phyloP scores from a whole-genome alignment of 2,113 vertebrate species.

The Chloebia gouldiae region DNA sequence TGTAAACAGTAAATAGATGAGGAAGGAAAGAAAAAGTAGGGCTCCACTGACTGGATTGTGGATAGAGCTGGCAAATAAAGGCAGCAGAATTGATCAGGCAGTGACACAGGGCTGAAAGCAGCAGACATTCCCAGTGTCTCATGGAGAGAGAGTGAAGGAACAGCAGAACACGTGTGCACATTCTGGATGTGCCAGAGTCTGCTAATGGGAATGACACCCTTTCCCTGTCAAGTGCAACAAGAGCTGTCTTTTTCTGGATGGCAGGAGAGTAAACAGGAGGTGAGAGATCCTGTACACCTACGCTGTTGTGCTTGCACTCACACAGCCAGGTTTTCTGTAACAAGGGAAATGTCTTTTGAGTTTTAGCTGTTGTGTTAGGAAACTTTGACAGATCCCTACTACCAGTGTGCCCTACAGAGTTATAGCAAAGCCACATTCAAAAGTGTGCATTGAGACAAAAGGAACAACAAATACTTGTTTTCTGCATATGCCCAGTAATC shows the following conservation, averaged over 20 bases:
- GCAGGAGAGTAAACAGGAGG: background rate
- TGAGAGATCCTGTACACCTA: background rate
- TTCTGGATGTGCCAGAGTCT: background rate
- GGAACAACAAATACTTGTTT: background rate
- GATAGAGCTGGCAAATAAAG: background rate
- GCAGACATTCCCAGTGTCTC: background rate
- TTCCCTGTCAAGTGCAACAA: background rate
- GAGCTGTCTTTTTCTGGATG: background rate
- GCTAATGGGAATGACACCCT: background rate
- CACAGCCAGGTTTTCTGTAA: background rate
- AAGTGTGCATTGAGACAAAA: background rate
- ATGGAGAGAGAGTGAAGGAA: background rate
- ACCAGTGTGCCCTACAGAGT: background rate
- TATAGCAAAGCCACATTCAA: background rate
- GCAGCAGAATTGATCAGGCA: background rate
- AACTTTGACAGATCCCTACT: background rate
- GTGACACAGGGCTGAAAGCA: background rate
- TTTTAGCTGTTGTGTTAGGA: background rate
- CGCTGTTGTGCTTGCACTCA: background rate
- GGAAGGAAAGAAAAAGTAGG: background rate
- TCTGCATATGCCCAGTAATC: background rate
- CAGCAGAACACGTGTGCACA: background rate
- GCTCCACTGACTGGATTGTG: background rate
- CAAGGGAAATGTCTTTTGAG: background rate
- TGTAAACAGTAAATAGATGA: background rate